A percentile compares a stretch with the other conserved stretches of the same genome.
Conservation (phyloP, 2,888 invertebrate genomes). For the Xanthorhoe spadicearia region DNA sequence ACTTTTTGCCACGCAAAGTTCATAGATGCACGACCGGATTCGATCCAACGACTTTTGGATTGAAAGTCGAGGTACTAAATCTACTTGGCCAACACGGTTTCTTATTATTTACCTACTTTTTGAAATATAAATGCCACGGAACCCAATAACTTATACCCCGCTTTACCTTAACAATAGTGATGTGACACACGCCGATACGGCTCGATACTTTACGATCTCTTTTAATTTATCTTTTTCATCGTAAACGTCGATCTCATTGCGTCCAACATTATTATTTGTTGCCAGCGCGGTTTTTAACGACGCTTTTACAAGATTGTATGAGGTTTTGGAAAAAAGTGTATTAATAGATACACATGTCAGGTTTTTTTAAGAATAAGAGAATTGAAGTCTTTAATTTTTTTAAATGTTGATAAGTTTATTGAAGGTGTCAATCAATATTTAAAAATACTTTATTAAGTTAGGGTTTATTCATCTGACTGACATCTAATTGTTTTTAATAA, state of each 20-base stretch:
- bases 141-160: slow-evolving; percentile 15
- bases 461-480: no score
- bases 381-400: no score
- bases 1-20: no score
- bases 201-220: slow-evolving; percentile 73
- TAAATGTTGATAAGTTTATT: no score
- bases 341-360: not conserved
- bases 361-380: no score
- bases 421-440: no score
- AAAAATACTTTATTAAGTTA: no score
- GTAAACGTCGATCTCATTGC: slow-evolving; percentile 73
- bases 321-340: slow-evolving; percentile 27
- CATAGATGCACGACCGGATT: no score
- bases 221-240: slow-evolving; percentile 79
- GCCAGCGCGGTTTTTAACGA: slow-evolving; percentile 74
- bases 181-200: slow-evolving; percentile 74
- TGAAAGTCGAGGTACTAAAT: no score
- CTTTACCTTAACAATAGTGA: slow-evolving; percentile 56
- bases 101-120: not conserved
- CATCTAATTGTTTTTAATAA: no score
- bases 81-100: no score
- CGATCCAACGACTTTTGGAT: no score
- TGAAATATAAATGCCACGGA: slow-evolving; percentile 27
- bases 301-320: slow-evolving; percentile 69
- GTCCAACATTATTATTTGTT: slow-evolving; percentile 73